Percentiles rank a stretch among this genome's conserved stretches.
Evolutionary conservation across 2,113 vertebrate genomes (phyloP).

Genomic region (Balaenoptera acutorostrata): DNA sequence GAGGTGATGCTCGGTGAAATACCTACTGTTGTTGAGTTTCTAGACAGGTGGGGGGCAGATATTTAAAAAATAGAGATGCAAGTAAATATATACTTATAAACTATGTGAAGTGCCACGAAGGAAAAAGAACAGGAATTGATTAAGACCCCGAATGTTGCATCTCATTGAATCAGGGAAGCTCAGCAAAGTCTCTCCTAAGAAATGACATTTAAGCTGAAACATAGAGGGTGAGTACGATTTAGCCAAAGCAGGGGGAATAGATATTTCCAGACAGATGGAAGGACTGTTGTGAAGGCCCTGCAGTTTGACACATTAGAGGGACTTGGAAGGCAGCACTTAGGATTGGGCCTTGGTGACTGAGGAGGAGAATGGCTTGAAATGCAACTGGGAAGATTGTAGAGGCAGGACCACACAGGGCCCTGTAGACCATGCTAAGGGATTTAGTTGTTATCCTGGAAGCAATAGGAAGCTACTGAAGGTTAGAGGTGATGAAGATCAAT

Average conservation of each 20-base stretch:
- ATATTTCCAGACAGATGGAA: constrained; percentile 42
- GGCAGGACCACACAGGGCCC: background rate
- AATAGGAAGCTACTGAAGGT: background rate
- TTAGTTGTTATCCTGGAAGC: background rate
- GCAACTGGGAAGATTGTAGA: background rate
- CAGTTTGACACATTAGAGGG: background rate
- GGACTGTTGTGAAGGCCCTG: background rate
- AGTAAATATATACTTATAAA: background rate
- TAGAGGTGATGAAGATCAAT: background rate
- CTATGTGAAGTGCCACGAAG: background rate
- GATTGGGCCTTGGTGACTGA: background rate
- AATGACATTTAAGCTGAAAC: constrained; percentile 33
- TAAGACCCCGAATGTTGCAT: background rate
- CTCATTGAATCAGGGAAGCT: background rate
- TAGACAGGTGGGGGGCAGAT: background rate
- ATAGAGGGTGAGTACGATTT: constrained; percentile 23
- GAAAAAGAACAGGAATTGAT: background rate
- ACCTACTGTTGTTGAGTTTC: background rate
- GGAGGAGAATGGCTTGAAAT: background rate
- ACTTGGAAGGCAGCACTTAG: background rate
- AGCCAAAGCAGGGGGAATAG: background rate
- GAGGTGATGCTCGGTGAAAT: background rate
- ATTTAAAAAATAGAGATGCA: background rate
- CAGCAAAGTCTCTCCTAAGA: background rate
- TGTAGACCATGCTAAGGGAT: background rate